Evolutionary conservation across 1,140 invertebrate genomes (phyloP).

Genomic region (Archivesica marissinica): DNA sequence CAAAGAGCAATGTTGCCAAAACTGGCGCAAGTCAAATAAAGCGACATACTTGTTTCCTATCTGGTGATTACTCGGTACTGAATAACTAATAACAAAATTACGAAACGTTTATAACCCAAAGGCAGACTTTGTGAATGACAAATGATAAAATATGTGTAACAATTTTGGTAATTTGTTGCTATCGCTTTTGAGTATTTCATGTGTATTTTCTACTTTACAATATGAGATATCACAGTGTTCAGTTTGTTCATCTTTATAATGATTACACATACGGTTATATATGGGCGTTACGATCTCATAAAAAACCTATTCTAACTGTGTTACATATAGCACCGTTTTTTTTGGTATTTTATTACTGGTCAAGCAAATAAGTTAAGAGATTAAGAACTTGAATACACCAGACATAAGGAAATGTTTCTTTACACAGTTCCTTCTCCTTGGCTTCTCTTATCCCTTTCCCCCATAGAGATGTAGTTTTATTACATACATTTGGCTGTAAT

Average conservation of each 20-base stretch:
- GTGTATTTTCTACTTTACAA: constrained; percentile 37
- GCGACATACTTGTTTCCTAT: no score
- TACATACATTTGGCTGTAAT: no score
- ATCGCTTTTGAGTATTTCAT: constrained; percentile 28
- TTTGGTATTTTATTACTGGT: constrained; percentile 38
- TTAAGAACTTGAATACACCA: constrained; percentile 26
- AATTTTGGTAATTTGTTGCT: constrained; percentile 22
- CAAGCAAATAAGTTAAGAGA: background rate
- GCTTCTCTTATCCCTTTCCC: no score
- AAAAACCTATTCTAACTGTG: constrained; percentile 23
- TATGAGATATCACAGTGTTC: constrained; percentile 38
- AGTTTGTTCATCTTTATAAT: constrained; percentile 41
- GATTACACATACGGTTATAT: constrained; percentile 18
- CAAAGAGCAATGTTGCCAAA: no score
- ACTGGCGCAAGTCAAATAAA: no score
- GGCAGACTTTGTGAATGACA: constrained; percentile 23
- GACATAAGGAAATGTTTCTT: no score
- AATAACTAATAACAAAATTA: no score
- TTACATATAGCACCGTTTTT: constrained; percentile 42
- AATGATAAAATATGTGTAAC: background rate
- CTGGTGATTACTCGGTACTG: no score
- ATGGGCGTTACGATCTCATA: constrained; percentile 27
- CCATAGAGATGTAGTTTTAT: no score
- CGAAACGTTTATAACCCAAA: background rate
- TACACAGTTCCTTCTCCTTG: background rate